Evolutionary conservation across 2,888 invertebrate genomes (phyloP), one percentile per base, ranked within the genome.

Genomic region (Steromphala cineraria): DNA sequence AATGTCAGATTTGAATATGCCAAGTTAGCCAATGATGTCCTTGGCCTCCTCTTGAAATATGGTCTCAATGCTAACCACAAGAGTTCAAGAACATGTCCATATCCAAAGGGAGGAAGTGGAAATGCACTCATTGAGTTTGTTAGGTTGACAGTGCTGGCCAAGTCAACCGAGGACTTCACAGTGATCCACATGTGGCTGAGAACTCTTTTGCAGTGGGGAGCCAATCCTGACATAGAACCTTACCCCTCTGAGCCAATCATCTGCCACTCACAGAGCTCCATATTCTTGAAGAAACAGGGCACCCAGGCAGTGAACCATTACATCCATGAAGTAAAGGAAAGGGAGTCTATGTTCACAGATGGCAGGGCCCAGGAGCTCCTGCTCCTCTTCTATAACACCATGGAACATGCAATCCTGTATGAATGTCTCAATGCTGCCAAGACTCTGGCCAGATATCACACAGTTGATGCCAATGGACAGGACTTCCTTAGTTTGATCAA

Each of bases 191-290:
- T 95, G 89, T 94, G 96, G 88, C 95, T 96, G 3, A 93, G 95
- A 83, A 96, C 96, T 0, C 94, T 96, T 21, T 95, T 96, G 74
- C 96, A 96, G 92, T 96, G 96, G 90, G 96, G 96, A 78, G 96
- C 96, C 62, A 95, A 96, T 94, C 96, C 96, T 19, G 95, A 96
- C 90, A 94, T 96, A 80, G 95, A 95, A 87, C 94, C 96, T 53
- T 93, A 93, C 83, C 93, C 93, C 56, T 92, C 94, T 1, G 94
- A 94, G 82, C 93, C 94, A 17, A 94, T 94, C 89, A 94, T 94
- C 82, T 94, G 94, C 86, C 94, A 94, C 89, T 94, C 94, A 46
- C 94, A 95, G 90, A 94, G 94, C 84, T 94, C 94, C 67, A 94
- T 95, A 85, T 94, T 92, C 86, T 90, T 95, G 78, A 95, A 95